Conservation (phyloP, 2,888 invertebrate genomes). For the Tetanocera ferruginea region DNA sequence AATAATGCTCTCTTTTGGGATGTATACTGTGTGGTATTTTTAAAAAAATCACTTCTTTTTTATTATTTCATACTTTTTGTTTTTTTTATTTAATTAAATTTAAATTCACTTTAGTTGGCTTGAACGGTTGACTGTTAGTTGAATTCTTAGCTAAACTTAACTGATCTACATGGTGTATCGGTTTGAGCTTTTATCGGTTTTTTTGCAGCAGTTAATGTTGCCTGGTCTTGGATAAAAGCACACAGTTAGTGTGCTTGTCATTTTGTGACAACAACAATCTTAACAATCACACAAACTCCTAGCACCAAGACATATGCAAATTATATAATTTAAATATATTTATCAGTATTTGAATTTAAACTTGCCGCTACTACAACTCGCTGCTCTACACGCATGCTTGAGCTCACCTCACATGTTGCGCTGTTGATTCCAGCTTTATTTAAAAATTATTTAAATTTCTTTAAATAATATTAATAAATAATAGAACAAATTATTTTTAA, state of each 20-base stretch:
- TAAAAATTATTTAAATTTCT: background rate
- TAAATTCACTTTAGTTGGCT: background rate
- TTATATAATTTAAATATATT: constrained; percentile 2
- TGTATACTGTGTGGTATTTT: background rate
- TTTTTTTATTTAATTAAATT: background rate
- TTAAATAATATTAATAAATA: too few species aligned
- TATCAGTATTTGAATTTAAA: constrained; percentile 36
- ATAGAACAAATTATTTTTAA: too few species aligned
- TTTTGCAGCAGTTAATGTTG: background rate
- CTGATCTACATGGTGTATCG: constrained; percentile 62
- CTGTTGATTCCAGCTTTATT: background rate
- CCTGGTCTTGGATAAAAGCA: background rate
- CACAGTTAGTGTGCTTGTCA: background rate
- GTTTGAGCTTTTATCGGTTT: constrained; percentile 65
- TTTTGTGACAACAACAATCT: background rate
- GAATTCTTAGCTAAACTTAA: constrained; percentile 60
- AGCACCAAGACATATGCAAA: constrained; percentile 19
- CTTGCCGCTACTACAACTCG: background rate
- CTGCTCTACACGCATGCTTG: background rate
- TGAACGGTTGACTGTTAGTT: constrained; percentile 34
- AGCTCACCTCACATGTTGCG: background rate
- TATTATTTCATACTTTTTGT: background rate
- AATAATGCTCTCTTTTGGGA: background rate
- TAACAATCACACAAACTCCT: background rate
- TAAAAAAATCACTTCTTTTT: background rate